Percentiles rank a stretch among this genome's conserved stretches.
phyloP scores from a whole-genome alignment of 2,888 invertebrate genomes.

The Yponomeuta evonymella region DNA sequence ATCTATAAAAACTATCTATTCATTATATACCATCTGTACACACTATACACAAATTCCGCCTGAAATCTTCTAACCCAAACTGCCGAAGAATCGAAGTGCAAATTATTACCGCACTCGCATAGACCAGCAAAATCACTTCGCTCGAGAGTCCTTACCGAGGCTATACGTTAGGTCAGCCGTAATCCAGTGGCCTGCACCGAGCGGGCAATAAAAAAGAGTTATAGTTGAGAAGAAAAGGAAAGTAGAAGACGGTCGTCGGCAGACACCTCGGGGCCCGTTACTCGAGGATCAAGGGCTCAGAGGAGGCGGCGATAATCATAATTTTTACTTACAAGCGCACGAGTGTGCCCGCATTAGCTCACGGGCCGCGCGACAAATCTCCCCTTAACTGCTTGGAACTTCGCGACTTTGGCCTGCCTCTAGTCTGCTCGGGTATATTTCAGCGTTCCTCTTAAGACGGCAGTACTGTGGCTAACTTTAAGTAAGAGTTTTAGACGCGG shows the following conservation, averaged over 20 bases:
- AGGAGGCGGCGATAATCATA: conserved; percentile 73
- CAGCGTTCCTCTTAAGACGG: neutral
- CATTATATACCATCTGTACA: too few species aligned
- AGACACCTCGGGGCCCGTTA: conserved; percentile 46
- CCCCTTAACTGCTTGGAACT: conserved; percentile 69
- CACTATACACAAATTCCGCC: too few species aligned
- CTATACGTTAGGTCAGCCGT: conserved; percentile 55
- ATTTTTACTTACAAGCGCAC: conserved; percentile 74
- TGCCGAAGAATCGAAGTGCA: too few species aligned
- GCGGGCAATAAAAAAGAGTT: conserved; percentile 75
- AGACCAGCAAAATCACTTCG: conserved; percentile 20
- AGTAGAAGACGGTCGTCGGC: conserved; percentile 37
- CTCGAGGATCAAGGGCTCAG: conserved; percentile 73
- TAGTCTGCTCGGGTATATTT: conserved; percentile 5
- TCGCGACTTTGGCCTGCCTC: conserved; percentile 52
- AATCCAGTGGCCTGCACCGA: conserved; percentile 63
- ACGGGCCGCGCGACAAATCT: conserved; percentile 67
- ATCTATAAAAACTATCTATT: too few species aligned
- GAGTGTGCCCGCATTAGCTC: conserved; percentile 54
- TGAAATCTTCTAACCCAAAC: too few species aligned
- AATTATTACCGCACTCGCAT: neutral
- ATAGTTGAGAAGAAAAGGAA: conserved; percentile 73
- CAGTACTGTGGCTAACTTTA: too few species aligned
- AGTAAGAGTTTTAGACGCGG: too few species aligned
- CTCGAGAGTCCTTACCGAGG: conserved; percentile 42